These are phyloP conservation scores for Pachycephala philippinensis DNA, from an alignment of 2,113 vertebrate genomes.

Conservation along the genomic window DNA sequence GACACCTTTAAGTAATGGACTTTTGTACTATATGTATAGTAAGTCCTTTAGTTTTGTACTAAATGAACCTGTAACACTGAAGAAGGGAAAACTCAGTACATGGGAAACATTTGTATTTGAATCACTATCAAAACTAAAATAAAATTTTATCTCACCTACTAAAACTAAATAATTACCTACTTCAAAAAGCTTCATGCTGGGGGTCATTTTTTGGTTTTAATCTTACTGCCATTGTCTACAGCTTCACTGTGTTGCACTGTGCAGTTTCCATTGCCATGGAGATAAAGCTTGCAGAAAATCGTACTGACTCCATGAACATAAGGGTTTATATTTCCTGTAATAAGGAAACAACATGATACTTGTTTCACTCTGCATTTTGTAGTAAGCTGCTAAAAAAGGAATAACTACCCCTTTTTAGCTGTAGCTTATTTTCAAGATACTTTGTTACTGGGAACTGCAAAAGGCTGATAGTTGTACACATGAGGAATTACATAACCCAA, in stretches of 20 bases:
- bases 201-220: background rate
- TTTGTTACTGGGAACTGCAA: background rate
- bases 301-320: background rate
- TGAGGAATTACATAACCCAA: background rate
- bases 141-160: background rate
- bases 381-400: background rate
- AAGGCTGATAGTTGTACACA: background rate
- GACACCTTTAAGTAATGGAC: background rate
- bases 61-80: background rate
- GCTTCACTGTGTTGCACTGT: background rate
- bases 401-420: background rate
- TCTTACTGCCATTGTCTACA: background rate
- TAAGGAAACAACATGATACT: background rate
- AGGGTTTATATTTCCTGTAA: conserved; percentile 21
- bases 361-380: background rate
- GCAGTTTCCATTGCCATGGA: conserved; percentile 51
- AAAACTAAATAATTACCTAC: background rate
- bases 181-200: background rate
- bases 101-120: background rate
- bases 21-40: background rate
- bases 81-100: background rate
- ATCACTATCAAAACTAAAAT: background rate
- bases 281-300: conserved; percentile 37
- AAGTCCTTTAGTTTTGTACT: background rate
- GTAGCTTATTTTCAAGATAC: background rate